Evolutionary conservation across 2,888 invertebrate genomes (phyloP).

Genomic region (Agrenia bidenticulata): DNA sequence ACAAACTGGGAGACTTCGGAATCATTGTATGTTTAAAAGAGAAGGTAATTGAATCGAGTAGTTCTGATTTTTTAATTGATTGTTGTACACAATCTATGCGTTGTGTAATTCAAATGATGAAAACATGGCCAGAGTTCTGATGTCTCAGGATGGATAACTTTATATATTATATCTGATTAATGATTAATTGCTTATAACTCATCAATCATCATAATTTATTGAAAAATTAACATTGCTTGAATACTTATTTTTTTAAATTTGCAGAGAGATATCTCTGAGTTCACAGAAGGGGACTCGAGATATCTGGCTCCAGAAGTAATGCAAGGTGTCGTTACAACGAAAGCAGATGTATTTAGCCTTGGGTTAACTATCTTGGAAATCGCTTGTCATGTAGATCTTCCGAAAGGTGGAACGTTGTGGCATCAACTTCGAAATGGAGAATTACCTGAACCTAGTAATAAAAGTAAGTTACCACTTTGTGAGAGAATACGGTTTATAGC

Average conservation of each 20-base stretch:
- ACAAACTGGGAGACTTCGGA: constrained; percentile 76
- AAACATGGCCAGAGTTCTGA: constrained; percentile 19
- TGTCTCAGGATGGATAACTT: not conserved
- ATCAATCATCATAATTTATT: too few species aligned
- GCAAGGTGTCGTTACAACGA: constrained; percentile 65
- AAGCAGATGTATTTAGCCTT: constrained; percentile 73
- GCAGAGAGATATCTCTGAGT: constrained; percentile 61
- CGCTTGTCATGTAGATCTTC: constrained; percentile 69
- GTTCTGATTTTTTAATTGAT: not conserved
- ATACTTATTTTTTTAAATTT: constrained; percentile 35
- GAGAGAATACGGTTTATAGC: too few species aligned
- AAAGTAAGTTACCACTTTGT: constrained; percentile 54
- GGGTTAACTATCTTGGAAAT: constrained; percentile 73
- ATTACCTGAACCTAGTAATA: constrained; percentile 60
- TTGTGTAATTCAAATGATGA: too few species aligned
- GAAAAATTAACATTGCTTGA: too few species aligned
- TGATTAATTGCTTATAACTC: not conserved
- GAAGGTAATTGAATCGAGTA: constrained; percentile 49
- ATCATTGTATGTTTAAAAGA: constrained; percentile 66
- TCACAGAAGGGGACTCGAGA: constrained; percentile 72
- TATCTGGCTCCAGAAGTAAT: constrained; percentile 74
- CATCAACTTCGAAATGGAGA: constrained; percentile 63
- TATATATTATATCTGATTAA: constrained; percentile 1
- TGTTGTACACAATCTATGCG: not conserved
- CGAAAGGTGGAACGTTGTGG: constrained; percentile 69